Evolutionary conservation across 2,888 invertebrate genomes (phyloP).

Genomic region (Cosmia pyralina): DNA sequence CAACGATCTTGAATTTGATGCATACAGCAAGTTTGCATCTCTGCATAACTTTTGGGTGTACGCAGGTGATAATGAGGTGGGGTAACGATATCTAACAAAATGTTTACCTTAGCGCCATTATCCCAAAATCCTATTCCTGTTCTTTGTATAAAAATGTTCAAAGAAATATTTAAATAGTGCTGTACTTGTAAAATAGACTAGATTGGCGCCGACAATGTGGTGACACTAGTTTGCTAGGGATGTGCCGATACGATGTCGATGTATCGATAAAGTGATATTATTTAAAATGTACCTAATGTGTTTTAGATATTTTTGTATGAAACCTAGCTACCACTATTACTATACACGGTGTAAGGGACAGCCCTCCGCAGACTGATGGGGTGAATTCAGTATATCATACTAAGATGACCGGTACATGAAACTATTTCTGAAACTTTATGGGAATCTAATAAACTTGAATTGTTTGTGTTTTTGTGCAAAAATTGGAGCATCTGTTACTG

Average conservation of each 20-base stretch:
- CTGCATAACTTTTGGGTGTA: not conserved
- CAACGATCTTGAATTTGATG: no score
- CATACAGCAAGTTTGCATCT: no score
- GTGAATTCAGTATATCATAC: no score
- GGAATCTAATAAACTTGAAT: no score
- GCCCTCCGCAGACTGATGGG: no score
- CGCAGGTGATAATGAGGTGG: no score
- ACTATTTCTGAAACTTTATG: no score
- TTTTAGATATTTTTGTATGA: not conserved
- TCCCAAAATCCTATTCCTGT: not conserved
- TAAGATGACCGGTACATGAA: no score
- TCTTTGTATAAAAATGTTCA: not conserved
- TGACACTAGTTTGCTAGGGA: constrained; percentile 17
- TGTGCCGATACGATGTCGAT: not conserved
- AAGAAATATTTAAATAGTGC: constrained; percentile 13
- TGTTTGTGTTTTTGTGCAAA: no score
- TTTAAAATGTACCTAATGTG: not conserved
- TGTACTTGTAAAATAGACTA: constrained; percentile 17
- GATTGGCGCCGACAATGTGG: constrained; percentile 27
- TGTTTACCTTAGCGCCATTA: not conserved
- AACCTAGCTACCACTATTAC: not conserved
- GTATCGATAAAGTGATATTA: constrained; percentile 5
- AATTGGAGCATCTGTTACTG: no score
- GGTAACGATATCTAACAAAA: no score
- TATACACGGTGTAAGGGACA: no score